Evolutionary conservation across 2,797 vertebrate species (phyloP).

Genomic region (Neosilurus hyrtlii): DNA sequence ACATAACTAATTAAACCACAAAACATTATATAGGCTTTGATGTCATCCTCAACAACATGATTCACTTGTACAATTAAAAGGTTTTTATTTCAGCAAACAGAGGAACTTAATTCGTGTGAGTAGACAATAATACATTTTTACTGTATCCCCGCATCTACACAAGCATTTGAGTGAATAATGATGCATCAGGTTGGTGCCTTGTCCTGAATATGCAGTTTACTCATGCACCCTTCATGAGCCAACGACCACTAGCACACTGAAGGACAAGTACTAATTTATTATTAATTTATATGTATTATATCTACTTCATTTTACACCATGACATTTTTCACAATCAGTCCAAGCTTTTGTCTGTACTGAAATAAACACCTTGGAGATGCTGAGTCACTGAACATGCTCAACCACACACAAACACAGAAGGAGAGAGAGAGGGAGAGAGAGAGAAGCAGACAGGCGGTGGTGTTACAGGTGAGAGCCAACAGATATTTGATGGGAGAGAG

Average conservation of each 20-base stretch:
- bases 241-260: background rate
- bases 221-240: background rate
- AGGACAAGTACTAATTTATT: background rate
- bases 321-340: background rate
- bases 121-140: background rate
- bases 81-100: background rate
- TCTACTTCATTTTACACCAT: background rate
- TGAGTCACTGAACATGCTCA: background rate
- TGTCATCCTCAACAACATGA: background rate
- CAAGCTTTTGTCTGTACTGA: background rate
- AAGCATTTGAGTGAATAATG: slow-evolving; percentile 9
- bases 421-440: accelerated
- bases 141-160: background rate
- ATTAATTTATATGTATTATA: background rate
- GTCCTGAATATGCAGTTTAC: background rate
- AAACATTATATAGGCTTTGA: background rate
- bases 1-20: background rate
- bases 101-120: background rate
- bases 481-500: background rate
- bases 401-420: slow-evolving; percentile 36
- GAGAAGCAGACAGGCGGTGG: background rate
- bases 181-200: background rate
- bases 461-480: background rate
- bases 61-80: background rate
- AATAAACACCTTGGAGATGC: slow-evolving; percentile 3